phyloP scores from a whole-genome alignment of 2,888 invertebrate species.

The Idaea biselata region DNA sequence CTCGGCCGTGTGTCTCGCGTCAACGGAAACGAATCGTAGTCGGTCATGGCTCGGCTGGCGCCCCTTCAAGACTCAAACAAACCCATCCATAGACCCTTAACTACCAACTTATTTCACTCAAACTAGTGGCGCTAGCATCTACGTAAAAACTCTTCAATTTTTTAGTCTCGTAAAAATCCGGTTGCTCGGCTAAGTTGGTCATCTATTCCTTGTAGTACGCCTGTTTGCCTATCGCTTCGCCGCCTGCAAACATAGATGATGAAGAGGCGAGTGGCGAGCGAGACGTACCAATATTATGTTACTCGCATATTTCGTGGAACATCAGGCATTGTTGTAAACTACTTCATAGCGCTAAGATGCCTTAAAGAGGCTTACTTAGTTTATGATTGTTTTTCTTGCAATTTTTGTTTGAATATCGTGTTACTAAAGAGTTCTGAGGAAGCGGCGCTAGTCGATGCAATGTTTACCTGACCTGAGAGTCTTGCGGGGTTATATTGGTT shows the following conservation, averaged over 20 bases:
- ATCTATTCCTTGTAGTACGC: background rate
- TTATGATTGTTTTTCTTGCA: background rate
- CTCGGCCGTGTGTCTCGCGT: conserved; percentile 37
- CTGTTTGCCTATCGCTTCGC: conserved; percentile 17
- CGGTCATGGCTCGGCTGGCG: conserved; percentile 68
- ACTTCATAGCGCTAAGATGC: background rate
- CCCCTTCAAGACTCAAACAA: conserved; percentile 52
- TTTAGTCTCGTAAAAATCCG: background rate
- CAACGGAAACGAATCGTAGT: conserved; percentile 52
- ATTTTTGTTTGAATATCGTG: background rate
- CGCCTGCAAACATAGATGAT: conserved; percentile 15
- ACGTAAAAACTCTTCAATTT: background rate
- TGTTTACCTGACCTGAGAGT: background rate
- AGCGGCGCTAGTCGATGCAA: background rate
- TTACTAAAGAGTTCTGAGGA: background rate
- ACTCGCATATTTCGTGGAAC: background rate
- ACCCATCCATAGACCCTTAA: conserved; percentile 1
- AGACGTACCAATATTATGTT: background rate
- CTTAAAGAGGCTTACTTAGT: background rate
- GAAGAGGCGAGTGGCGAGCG: background rate
- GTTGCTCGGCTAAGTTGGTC: background rate
- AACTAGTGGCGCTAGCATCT: background rate
- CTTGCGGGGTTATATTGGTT: no score
- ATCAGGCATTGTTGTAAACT: background rate
- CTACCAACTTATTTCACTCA: background rate